phyloP scores from a whole-genome alignment of 1,140 invertebrate genomes.

The Lepidurus arcticus region DNA sequence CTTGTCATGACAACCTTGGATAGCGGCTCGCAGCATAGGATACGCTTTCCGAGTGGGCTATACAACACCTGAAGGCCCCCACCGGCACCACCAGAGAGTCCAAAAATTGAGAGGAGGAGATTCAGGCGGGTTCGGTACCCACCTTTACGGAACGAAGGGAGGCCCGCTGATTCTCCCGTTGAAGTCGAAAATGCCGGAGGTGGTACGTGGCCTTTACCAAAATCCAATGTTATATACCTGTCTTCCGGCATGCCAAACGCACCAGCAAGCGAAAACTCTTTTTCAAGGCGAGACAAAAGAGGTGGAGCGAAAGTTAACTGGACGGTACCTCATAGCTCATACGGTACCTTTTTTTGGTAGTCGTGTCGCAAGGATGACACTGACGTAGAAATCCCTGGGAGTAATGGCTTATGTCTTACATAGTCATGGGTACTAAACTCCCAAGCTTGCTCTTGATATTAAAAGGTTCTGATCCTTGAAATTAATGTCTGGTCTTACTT shows the following conservation, averaged over 20 bases:
- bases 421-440: neutral
- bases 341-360: neutral
- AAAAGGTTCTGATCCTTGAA: too few relatives aligned
- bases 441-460: neutral
- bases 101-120: neutral
- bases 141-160: neutral
- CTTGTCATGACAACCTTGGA: constrained; percentile 21
- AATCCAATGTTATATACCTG: neutral
- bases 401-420: neutral
- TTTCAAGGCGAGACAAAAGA: constrained; percentile 19
- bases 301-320: constrained; percentile 21
- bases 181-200: neutral
- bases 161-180: too few relatives aligned
- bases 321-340: neutral
- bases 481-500: too few relatives aligned
- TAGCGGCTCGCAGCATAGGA: neutral
- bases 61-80: constrained; percentile 11
- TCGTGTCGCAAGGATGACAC: neutral
- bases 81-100: neutral
- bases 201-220: neutral
- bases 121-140: neutral
- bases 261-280: neutral
- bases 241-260: neutral
- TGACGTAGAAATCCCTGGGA: neutral
- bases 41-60: neutral